Evolutionary conservation across 37 sponge, comb jelly and placozoan species (phyloP).

Genomic region (Mnemiopsis leidyi): DNA sequence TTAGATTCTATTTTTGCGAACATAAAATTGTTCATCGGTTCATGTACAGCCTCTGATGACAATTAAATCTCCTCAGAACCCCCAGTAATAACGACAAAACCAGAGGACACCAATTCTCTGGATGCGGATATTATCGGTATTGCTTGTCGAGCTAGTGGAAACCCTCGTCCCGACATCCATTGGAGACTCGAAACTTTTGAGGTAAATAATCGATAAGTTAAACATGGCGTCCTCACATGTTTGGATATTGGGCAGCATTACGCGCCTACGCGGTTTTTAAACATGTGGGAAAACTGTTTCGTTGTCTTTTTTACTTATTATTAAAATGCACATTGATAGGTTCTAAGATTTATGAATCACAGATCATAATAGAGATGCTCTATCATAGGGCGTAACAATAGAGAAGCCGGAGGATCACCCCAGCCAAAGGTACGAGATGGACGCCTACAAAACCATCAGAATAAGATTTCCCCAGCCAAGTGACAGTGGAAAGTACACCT

Average conservation of each 20-base stretch:
- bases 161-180: slow-evolving; percentile 4
- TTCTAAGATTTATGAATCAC: too few relatives aligned
- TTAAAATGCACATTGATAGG: too few relatives aligned
- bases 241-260: too few relatives aligned
- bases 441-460: slow-evolving; percentile 11
- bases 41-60: too few relatives aligned
- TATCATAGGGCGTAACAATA: neutral
- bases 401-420: neutral
- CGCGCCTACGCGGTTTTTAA: too few relatives aligned
- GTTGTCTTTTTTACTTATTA: too few relatives aligned
- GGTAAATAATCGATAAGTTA: neutral
- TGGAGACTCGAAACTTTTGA: slow-evolving; percentile 51
- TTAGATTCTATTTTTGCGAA: neutral
- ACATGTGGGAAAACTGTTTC: too few relatives aligned
- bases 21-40: neutral
- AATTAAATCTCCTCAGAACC: neutral
- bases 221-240: too few relatives aligned
- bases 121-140: slow-evolving; percentile 21
- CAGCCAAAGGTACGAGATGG: slow-evolving; percentile 1
- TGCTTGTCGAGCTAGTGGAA: slow-evolving; percentile 25
- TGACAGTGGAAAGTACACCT: slow-evolving; percentile 58
- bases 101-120: neutral
- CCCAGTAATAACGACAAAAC: neutral
- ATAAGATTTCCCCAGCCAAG: slow-evolving; percentile 39
- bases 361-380: neutral